Base-by-base conservation (phyloP, 2,797 vertebrate genomes). In the Chrosomus eos region DNA sequence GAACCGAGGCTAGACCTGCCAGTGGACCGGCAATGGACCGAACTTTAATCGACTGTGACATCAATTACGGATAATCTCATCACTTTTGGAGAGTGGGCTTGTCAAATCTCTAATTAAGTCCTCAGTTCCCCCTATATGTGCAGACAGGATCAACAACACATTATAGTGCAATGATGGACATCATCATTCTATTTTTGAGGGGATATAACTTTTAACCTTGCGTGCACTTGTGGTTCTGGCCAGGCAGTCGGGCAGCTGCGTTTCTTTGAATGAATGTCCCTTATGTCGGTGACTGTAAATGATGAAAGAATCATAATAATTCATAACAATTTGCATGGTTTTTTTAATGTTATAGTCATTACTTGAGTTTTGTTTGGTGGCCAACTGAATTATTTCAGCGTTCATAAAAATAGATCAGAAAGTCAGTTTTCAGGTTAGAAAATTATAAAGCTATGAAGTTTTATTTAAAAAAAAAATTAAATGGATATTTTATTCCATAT, bases 11-110 rank as follows among this genome's bases (percentile, higher is more conserved):
- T 94, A 95, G 95, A 95, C 95, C 95, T 95, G 96, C 95, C 96
- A 95, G 93, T 95, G 92, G 93, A 93, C 91, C 94, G 92, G 88
- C 95, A 96, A 95, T 91, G 92, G 95, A 95, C 94, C 94, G 93
- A 94, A 93, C 94, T 93, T 92, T 97, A 97, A 97, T 97, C 94
- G 94, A 95, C 93, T 95, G 92, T 96, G 96, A 97, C 96, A 97
- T 94, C 96, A 97, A 97, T 97, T 97, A 97, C 92, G 92, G 95
- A 96, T 96, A 97, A 97, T 97, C 96, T 97, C 96, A 94, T 96
- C 96, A 97, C 94, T 95, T 95, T 95, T 96, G 96, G 93, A 94
- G 95, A 97, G 95, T 96, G 88, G 92, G 93, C 94, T 95, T 96
- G 96, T 97, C 96, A 97, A 94, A 95, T 94, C 96, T 95, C 94